A percentile compares a stretch with the other conserved stretches of the same genome.
Conservation (phyloP, 2,888 invertebrate species). For the Spilosoma lubricipeda region DNA sequence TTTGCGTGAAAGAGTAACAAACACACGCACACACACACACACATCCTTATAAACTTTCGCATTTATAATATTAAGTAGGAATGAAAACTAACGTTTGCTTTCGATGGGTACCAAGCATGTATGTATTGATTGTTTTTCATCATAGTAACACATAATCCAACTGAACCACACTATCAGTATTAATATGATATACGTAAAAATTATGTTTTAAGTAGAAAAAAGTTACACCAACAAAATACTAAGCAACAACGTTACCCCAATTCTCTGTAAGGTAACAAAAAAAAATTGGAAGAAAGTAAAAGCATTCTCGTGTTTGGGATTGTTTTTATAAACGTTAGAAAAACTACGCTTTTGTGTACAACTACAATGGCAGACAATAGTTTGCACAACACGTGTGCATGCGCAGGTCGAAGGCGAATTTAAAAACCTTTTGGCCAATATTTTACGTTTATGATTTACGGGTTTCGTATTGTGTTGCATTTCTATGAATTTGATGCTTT, state of each 20-base stretch:
- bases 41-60: too few relatives aligned
- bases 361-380: conserved; percentile 65
- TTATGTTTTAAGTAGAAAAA: background rate
- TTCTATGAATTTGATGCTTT: background rate
- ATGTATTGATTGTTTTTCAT: too few relatives aligned
- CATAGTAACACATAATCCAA: too few relatives aligned
- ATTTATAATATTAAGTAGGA: too few relatives aligned
- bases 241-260: conserved; percentile 44
- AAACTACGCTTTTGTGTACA: conserved; percentile 62
- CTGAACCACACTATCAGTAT: too few relatives aligned
- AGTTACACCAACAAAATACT: conserved; percentile 4
- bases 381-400: conserved; percentile 72
- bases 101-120: too few relatives aligned
- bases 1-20: too few relatives aligned
- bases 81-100: too few relatives aligned
- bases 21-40: too few relatives aligned
- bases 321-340: conserved; percentile 62
- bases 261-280: conserved; percentile 43
- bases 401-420: conserved; percentile 54
- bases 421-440: conserved; percentile 36
- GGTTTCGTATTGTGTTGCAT: conserved; percentile 24
- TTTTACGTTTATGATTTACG: conserved; percentile 35
- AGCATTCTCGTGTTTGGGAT: conserved; percentile 70
- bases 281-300: conserved; percentile 76
- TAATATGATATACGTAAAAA: too few relatives aligned